Evolutionary conservation across 2,797 vertebrate genomes (phyloP).

Genomic region (Catostomus latipinnis): DNA sequence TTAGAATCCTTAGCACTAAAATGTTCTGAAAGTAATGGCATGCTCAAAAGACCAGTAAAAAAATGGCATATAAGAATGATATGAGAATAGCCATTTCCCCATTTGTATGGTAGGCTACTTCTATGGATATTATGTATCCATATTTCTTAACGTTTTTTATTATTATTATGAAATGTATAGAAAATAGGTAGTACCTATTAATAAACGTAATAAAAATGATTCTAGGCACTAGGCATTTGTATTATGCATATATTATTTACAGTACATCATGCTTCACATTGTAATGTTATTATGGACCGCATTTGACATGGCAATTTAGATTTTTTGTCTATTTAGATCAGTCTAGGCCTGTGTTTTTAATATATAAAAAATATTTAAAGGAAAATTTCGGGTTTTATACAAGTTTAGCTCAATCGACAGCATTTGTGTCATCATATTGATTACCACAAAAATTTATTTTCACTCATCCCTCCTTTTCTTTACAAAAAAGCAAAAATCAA

Average conservation of each 20-base stretch:
- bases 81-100: too few species aligned
- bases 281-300: background rate
- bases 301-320: background rate
- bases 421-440: too few species aligned
- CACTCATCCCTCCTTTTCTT: too few species aligned
- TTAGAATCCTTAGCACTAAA: constrained; percentile 34
- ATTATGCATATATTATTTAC: background rate
- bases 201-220: too few species aligned
- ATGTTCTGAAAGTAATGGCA: constrained; percentile 10
- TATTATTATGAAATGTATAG: too few species aligned
- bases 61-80: too few species aligned
- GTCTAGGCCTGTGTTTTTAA: background rate
- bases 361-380: too few species aligned
- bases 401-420: too few species aligned
- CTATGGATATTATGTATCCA: background rate
- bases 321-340: background rate
- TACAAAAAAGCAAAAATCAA: too few species aligned
- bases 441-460: too few species aligned
- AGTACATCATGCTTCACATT: too few species aligned
- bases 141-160: background rate
- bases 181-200: background rate
- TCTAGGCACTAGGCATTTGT: background rate
- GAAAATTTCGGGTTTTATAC: too few species aligned
- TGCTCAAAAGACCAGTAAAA: background rate
- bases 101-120: background rate